Conservation (phyloP, 2,888 invertebrate genomes). For the Hemaris fuciformis region DNA sequence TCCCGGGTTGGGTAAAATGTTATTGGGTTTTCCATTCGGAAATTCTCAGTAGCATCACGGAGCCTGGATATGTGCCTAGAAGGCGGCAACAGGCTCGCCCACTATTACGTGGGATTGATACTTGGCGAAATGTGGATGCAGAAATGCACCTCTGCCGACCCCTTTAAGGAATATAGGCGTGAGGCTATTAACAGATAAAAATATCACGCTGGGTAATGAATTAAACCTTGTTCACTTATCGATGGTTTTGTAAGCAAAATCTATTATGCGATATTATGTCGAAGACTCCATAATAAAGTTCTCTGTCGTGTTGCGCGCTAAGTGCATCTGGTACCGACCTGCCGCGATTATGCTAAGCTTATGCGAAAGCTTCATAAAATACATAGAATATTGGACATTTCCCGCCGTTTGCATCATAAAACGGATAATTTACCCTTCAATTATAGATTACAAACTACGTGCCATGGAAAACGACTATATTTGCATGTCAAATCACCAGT, state of each 20-base stretch:
- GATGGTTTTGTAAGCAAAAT: no score
- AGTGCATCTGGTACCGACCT: not conserved
- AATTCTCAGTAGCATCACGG: no score
- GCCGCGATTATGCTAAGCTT: not conserved
- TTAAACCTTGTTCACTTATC: not conserved
- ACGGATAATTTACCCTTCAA: not conserved
- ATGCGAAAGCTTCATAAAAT: conserved; percentile 1
- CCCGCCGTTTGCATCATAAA: not conserved
- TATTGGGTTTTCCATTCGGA: no score
- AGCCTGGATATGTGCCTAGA: no score
- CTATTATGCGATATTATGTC: conserved; percentile 1
- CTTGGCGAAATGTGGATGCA: no score
- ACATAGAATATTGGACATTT: not conserved
- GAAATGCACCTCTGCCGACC: no score
- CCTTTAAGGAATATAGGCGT: no score
- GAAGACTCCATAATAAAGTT: not conserved
- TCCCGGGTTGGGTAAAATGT: no score
- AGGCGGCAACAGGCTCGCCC: no score
- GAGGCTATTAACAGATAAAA: no score
- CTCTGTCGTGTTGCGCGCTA: not conserved
- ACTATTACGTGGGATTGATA: no score
- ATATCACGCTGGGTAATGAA: no score
- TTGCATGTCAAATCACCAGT: not conserved
- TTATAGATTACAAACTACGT: not conserved
- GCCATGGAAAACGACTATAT: not conserved